Evolutionary conservation across 2,113 vertebrate genomes (phyloP), one percentile per base, ranked within the genome.

Genomic region (Phyllostomus discolor): DNA sequence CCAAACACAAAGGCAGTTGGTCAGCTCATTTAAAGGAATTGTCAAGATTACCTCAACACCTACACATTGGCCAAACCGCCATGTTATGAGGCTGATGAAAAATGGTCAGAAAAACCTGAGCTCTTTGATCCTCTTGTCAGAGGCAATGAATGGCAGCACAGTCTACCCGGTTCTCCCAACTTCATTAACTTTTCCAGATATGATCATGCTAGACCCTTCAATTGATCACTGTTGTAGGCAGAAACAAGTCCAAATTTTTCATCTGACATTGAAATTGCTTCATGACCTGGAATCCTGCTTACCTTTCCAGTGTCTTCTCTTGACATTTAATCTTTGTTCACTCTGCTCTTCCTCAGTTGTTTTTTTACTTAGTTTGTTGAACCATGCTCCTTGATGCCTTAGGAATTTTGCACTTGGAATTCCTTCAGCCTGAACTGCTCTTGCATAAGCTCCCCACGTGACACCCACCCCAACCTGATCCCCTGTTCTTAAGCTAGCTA

Each of bases 391-490:
- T 43, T 87, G 59, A 26, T 0, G 57, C 46, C 46, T 66, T 79
- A 31, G 33, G 43, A 22, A 52, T n/a, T 26, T 24, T 12, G 31
- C 16, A 31, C 24, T 31, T 84, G 33, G 35, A 12, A 5, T 35
- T 54, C 70, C 41, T 76, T 57, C 28, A 94, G 4, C 76, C 43
- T n/a, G 50, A 78, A 10, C 28, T 14, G 8, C n/a, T 41, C 12
- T 82, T 76, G 20, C 75, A 24, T 81, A 31, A 82, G 67, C 24
- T 9, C 52, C 33, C 26, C 66, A 67, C 43, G 19, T 7, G 22
- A n/a, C 5, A n/a, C 3, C 52, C 4, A 3, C 0, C 1, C 7
- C 14, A 16, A 12, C 17, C 16, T 35, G 31, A 52, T 52, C 41
- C 33, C 20, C 22, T n/a, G 41, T 43, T 86, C 20, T 48, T 69